Base-by-base conservation (phyloP, 2,113 vertebrate genomes). In the Tenrec ecaudatus region DNA sequence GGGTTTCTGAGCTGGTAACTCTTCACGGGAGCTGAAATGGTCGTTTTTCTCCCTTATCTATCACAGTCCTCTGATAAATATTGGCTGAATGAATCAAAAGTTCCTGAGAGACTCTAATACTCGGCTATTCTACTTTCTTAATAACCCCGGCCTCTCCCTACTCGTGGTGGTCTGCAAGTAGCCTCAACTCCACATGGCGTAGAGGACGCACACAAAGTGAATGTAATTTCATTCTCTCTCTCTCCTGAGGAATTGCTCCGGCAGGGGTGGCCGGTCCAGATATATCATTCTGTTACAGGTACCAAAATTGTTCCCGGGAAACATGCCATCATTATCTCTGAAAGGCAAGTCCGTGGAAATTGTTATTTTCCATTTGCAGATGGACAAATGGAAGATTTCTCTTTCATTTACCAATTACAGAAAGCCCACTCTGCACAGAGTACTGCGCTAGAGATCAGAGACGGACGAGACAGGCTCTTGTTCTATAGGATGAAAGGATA, bases 351-450 rank as follows among this genome's bases (percentile, higher is more conserved):
- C 88, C 29, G 91, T 93, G 60, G 82, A 94, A 95, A 95, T 91
- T 82, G 94, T 93, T 95, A 92, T 94, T 96, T 96, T 95, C 96
- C 93, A 96, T 93, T 95, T 96, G 93, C 90, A 85, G 84, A 92
- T 83, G 89, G 89, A 89, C 94, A 84, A 88, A 94, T 95, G 92
- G 93, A 94, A 90, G 96, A 85, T 86, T 94, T 62, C 96, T 89
- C 86, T 95, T 80, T 95, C 88, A 90, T 96, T 96, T 95, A 83
- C 90, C 95, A 93, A 95, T 96, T 93, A 94, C 57, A 91, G 77
- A 90, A 78, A 75, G 88, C 81, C 77, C 73, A 93, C 71, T 86
- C 76, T 58, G 86, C 68, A 69, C 90, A 69, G 81, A 93, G 93
- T 64, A 93, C 85, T 79, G 38, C 78, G 92, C n/a, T 57, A 82